A percentile compares a stretch with the other conserved stretches of the same genome.
Conservation (phyloP, 2,888 invertebrate genomes). For the Ectropis crepuscularia region DNA sequence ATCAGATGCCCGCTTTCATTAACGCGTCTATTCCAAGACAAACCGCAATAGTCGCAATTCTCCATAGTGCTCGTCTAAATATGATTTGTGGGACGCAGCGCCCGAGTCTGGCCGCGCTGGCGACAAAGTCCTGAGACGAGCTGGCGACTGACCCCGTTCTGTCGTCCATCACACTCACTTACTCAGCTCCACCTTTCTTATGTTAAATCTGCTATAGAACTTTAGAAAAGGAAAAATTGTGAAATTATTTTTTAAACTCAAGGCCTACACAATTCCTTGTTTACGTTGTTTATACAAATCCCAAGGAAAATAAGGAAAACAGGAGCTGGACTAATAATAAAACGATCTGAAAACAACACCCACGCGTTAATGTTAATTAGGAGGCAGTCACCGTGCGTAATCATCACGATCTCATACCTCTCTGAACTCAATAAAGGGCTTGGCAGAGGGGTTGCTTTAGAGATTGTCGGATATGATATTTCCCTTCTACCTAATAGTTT, state of each 20-base stretch:
- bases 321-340: background rate
- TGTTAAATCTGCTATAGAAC: constrained; percentile 39
- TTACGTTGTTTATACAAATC: background rate
- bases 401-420: constrained; percentile 23
- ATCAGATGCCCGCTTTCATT: constrained; percentile 66
- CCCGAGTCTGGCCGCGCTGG: constrained; percentile 56
- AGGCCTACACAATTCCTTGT: background rate
- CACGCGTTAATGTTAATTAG: constrained; percentile 19
- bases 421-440: constrained; percentile 19
- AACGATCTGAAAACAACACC: constrained; percentile 5
- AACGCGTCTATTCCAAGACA: constrained; percentile 70
- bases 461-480: constrained; percentile 17
- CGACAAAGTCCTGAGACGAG: constrained; percentile 61
- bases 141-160: constrained; percentile 64
- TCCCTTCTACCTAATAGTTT: constrained; percentile 22
- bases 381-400: constrained; percentile 26
- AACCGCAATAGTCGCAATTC: constrained; percentile 71
- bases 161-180: constrained; percentile 51
- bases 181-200: constrained; percentile 44
- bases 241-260: constrained; percentile 3
- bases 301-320: background rate
- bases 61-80: constrained; percentile 72
- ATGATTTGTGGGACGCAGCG: constrained; percentile 76
- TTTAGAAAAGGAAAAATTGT: constrained; percentile 23
- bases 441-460: constrained; percentile 12